Percentiles rank a stretch among this genome's conserved stretches.
Evolutionary conservation across 2,797 vertebrate species (phyloP).

Genomic region (Lutjanus campechanus): DNA sequence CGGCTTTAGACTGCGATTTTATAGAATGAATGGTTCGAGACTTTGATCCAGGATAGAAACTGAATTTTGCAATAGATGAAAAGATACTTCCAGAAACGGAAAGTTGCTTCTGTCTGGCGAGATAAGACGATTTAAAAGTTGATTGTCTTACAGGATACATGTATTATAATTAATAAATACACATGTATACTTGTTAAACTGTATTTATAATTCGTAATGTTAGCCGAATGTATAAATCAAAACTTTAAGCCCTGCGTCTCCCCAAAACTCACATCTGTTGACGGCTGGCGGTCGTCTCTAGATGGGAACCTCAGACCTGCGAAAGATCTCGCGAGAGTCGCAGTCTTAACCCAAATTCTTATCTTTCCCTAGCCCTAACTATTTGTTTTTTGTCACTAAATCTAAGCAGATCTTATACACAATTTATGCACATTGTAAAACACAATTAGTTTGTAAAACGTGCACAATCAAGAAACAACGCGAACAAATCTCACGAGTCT

Average conservation of each 20-base stretch:
- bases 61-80: not conserved
- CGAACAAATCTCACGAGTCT: no score
- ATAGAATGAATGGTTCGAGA: not conserved
- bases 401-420: no score
- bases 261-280: not conserved
- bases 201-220: not conserved
- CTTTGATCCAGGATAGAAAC: slow-evolving; percentile 5
- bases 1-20: not conserved
- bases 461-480: no score
- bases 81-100: not conserved
- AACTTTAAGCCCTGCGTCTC: not conserved
- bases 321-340: no score
- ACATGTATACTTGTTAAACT: not conserved
- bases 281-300: no score
- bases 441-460: no score
- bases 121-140: not conserved
- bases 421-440: no score
- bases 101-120: not conserved
- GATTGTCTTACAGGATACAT: not conserved
- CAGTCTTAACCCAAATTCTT: no score
- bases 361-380: no score
- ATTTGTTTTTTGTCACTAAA: no score
- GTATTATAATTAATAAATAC: not conserved
- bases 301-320: no score
- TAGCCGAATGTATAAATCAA: not conserved